Percentiles rank a stretch among this genome's conserved stretches.
phyloP scores from a whole-genome alignment of 2,113 vertebrate genomes.

The Chloropsis hardwickii region DNA sequence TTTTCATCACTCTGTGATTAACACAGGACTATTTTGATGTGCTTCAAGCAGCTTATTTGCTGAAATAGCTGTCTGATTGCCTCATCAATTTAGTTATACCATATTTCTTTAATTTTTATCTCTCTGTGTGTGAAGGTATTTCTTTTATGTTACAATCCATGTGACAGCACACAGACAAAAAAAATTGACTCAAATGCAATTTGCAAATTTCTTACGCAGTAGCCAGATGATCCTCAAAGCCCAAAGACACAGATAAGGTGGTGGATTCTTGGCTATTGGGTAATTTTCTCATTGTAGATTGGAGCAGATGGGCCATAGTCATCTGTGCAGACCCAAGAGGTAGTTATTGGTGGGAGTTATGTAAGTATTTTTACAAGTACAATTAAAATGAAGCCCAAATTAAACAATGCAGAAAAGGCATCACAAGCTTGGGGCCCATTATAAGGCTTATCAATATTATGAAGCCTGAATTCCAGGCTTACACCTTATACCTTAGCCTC shows the following conservation, averaged over 20 bases:
- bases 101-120: background rate
- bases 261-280: background rate
- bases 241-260: rapidly evolving
- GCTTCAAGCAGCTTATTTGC: background rate
- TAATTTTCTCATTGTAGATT: background rate
- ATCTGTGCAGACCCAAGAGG: background rate
- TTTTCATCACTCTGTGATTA: background rate
- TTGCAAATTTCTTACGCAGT: background rate
- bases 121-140: background rate
- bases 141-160: background rate
- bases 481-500: background rate
- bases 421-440: background rate
- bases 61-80: background rate
- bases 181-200: background rate
- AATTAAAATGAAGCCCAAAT: background rate
- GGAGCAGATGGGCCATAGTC: background rate
- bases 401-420: background rate
- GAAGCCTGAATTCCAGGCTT: background rate
- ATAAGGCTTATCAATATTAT: background rate
- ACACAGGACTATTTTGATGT: background rate
- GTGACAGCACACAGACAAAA: rapidly evolving
- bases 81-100: background rate
- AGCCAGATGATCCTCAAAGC: background rate
- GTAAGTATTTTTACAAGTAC: background rate
- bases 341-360: background rate